A percentile compares a stretch with the other conserved stretches of the same genome.
phyloP scores from a whole-genome alignment of 2,797 vertebrate genomes.

The Siniperca obscura region DNA sequence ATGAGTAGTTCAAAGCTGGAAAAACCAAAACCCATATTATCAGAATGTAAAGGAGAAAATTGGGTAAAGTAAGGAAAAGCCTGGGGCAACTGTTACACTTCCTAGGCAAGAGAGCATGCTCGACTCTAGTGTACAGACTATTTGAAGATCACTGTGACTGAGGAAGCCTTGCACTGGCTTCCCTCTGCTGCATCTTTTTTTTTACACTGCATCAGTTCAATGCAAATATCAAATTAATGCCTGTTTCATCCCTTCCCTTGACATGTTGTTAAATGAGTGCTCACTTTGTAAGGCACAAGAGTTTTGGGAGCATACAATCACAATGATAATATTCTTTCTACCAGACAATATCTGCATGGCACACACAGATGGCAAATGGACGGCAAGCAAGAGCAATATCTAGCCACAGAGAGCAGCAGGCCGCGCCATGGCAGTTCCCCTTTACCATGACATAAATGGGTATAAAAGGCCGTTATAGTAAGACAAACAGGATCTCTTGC shows the following conservation, averaged over 20 bases:
- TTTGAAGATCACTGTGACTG: conserved; percentile 22
- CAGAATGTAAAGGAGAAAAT: conserved; percentile 56
- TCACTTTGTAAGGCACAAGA: conserved; percentile 21
- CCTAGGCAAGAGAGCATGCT: conserved; percentile 10
- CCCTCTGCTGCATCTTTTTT: conserved; percentile 17
- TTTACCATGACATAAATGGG: conserved; percentile 82
- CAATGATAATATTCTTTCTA: conserved; percentile 42
- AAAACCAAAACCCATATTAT: conserved; percentile 55
- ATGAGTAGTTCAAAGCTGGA: conserved; percentile 51
- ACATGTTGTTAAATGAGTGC: conserved; percentile 36
- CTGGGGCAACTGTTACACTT: conserved; percentile 30
- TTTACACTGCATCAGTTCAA: conserved; percentile 16
- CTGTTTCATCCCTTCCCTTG: conserved; percentile 26
- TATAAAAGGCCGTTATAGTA: conserved; percentile 78
- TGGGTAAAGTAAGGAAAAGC: conserved; percentile 49
- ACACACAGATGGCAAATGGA: conserved; percentile 81
- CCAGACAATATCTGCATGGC: conserved; percentile 53
- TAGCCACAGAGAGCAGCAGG: conserved; percentile 73
- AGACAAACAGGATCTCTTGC: conserved; percentile 77
- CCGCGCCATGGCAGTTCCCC: conserved; percentile 68
- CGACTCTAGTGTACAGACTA: conserved; percentile 22
- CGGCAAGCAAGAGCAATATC: conserved; percentile 68
- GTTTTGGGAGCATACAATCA: conserved; percentile 34
- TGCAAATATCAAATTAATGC: conserved; percentile 44
- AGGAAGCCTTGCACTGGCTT: conserved; percentile 18